phyloP scores from a whole-genome alignment of 2,888 invertebrate genomes.

The Pristionchus mayeri region DNA sequence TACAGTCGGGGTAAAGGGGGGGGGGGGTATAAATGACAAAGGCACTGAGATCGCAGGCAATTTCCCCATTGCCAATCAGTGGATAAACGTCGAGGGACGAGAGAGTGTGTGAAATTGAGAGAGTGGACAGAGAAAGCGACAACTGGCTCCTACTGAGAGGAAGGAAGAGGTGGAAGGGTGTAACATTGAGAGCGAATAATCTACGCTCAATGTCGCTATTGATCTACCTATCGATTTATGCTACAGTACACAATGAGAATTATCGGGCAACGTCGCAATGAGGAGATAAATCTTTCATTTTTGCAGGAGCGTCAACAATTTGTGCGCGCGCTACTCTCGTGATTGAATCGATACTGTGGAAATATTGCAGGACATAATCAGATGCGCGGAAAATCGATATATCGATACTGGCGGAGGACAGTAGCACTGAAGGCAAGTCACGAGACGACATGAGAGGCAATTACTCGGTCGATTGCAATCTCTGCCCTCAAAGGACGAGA shows the following conservation, averaged over 20 bases:
- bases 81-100: background rate
- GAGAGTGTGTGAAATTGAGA: background rate
- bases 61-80: constrained; percentile 6
- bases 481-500: constrained; percentile 31
- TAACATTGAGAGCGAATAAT: background rate
- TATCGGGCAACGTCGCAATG: too few species aligned
- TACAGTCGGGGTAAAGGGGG: constrained; percentile 12
- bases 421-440: background rate
- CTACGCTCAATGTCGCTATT: background rate
- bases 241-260: background rate
- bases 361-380: too few species aligned
- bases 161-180: too few species aligned
- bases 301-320: too few species aligned
- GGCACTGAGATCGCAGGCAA: background rate
- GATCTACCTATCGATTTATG: background rate
- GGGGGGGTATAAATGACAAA: constrained; percentile 45
- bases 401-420: too few species aligned
- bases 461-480: background rate
- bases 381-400: too few species aligned
- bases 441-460: background rate
- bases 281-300: too few species aligned
- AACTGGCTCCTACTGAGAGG: background rate
- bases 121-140: background rate
- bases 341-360: too few species aligned
- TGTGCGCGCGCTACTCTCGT: too few species aligned